Evolutionary conservation across 2,797 vertebrate species (phyloP), one percentile per base, ranked within the genome.

Genomic region (Parauchenoglanis punctatus): DNA sequence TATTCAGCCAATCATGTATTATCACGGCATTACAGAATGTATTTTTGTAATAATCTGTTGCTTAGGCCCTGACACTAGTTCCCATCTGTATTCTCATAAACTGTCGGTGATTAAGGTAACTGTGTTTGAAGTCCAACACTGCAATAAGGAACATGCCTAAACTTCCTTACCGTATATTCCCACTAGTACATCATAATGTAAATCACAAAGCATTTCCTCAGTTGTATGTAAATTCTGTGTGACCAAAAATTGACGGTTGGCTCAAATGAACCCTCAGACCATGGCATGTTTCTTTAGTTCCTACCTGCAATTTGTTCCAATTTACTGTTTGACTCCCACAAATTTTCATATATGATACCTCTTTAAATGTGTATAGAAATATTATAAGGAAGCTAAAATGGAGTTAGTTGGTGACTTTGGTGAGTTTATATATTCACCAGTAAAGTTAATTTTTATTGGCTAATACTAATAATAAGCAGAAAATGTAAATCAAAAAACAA

Each of bases 1-100:
- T 88, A 92, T 91, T 92, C 84, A 83, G 89, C 89, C 89, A 87
- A 87, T 78, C 20, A 63, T 83, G 65, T 87, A 86, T 88, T 87
- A 86, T 89, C 91, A 88, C 89, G 81, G 87, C 87, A 88, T 91
- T 87, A 90, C 73, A 88, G 75, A 72, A 25, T 44, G 84, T 10
- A 78, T 78, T 77, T 78, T 17, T 31, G 76, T 28, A 76, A 76
- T 12, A 52, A 28, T 28, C 15, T 80, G 18, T 59, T 80, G 20
- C 54, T 35, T 40, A 23, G 20, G 4, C 15, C 25, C 75, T 17
- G 49, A 8, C 23, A 61, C 35, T 40, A 44, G 78, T 61, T 44
- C 12, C 31, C 65, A 88, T 89, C 77, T 87, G 81, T 82, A 54
- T 82, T 49, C 23, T 17, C 2, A 1, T 31, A 82, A 77, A 58